Base-by-base conservation (phyloP, 2,113 vertebrate species). In the Monopterus albus region DNA sequence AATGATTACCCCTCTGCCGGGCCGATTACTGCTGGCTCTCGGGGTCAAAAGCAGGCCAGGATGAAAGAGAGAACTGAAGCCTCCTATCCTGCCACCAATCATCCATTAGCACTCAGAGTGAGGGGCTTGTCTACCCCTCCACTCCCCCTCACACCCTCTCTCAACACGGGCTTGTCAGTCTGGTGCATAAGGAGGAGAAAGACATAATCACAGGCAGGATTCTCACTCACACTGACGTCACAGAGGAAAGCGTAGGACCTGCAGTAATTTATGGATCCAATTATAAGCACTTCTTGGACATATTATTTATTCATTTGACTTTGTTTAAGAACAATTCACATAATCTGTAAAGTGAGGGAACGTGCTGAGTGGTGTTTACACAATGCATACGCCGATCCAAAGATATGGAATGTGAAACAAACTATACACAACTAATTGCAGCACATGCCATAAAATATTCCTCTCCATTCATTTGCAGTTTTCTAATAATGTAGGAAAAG, bases 1-100 rank as follows among this genome's bases (percentile, higher is more conserved):
- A 96, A 96, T 96, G 96, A 98, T 95, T 96, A 96, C 95, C 95
- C 89, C 94, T 94, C 96, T 93, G 94, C 95, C 94, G 94, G 94
- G 94, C 95, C 95, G 95, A 98, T 97, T 97, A 98, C 95, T 94
- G 94, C 92, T 65, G 91, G 87, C 95, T 93, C 94, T 88, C 91
- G 84, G 93, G 96, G 96, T 98, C 95, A 97, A 94, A 95, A 96
- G 94, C 95, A 93, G 95, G 94, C 95, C 93, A 92, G 95, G 95
- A 98, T 98, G 94, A 98, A 93, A 98, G 95, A 93, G 93, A 94
- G 94, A 93, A 91, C 94, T 94, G 92, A 96, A 95, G 95, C 94
- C 95, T 93, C 89, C 95, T 96, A 97, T 98, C 95, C 95, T 88
- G 94, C 91, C 93, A 92, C 88, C 94, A 94, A 95, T 96, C 96